phyloP scores from a whole-genome alignment of 2,888 invertebrate species.

The Dendrolimus pini region DNA sequence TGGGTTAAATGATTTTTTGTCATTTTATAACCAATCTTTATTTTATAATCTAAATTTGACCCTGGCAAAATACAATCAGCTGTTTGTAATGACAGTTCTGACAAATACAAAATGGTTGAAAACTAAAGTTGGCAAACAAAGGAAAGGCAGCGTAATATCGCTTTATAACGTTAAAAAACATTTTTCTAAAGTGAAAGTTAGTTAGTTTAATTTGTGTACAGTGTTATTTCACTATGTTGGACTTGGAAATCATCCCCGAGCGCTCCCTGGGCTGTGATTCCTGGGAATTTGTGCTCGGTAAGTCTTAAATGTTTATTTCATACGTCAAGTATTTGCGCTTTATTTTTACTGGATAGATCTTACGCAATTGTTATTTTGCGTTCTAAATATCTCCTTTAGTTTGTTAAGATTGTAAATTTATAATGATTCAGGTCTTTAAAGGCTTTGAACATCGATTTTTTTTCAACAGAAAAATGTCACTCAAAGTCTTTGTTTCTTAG shows the following conservation, averaged over 20 bases:
- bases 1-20: too few species aligned
- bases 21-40: too few species aligned
- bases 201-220: constrained; percentile 88
- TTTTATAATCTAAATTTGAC: constrained; percentile 24
- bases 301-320: constrained; percentile 69
- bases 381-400: constrained; percentile 14
- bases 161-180: constrained; percentile 53
- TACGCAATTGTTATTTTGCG: constrained; percentile 59
- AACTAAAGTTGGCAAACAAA: constrained; percentile 78
- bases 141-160: constrained; percentile 70
- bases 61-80: constrained; percentile 74
- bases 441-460: constrained; percentile 54
- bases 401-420: constrained; percentile 6
- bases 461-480: constrained; percentile 42
- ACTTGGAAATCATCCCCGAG: constrained; percentile 97
- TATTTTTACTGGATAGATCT: constrained; percentile 57
- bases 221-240: constrained; percentile 88
- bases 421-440: constrained; percentile 3
- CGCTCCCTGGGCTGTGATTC: constrained; percentile 96
- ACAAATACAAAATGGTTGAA: constrained; percentile 78
- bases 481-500: constrained; percentile 57
- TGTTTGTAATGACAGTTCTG: constrained; percentile 78
- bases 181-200: constrained; percentile 64
- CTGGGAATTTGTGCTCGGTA: constrained; percentile 98
- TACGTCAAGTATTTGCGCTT: constrained; percentile 74